Evolutionary conservation across 2,888 invertebrate genomes (phyloP), one percentile per base, ranked within the genome.

Genomic region (Coelinius sp.): DNA sequence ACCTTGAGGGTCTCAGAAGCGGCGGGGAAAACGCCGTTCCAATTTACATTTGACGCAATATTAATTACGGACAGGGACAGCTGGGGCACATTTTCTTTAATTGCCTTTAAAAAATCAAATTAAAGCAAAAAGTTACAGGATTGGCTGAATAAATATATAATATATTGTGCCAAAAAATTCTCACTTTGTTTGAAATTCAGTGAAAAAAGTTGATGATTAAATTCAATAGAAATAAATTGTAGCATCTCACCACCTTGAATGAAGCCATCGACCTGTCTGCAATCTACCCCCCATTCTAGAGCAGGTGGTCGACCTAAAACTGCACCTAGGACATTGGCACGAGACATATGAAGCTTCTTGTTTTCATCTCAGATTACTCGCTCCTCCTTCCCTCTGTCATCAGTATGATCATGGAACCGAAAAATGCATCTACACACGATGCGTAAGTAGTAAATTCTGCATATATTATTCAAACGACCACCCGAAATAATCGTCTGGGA

Each of bases 401-500:
- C 20, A 65, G 25, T 27, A 46, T 49, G 31, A 62, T 22, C 38
- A 62, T 62, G 35, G 20, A 38, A 62, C 22, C 31, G 8, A 35
- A 8, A 17, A 38, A 20, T 22, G 44, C 44, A 38, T 63, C 41
- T 44, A 24, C 41, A 22, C 24, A 24, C n/a, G n/a, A 1, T 12
- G 1, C 31, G 31, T 7, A 31, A 41, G 41, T 10, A n/a, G n/a
- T n/a, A n/a, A n/a, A n/a, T n/a, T n/a, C n/a, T n/a, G n/a, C n/a
- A n/a, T 17, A 5, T 3, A 7, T 22, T 31, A 17, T 27, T 12
- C 10, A 17, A 35, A 52, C 69, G 82, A 82, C 81, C 82, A 82
- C 80, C 82, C 79, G 76, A 82, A 82, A 79, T 76, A 65, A 67
- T 53, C 68, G 12, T 56, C 64, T 59, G 64, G n/a, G n/a, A 71